Percentiles rank a stretch among this genome's conserved stretches.
Evolutionary conservation across 2,113 vertebrate species (phyloP).

Genomic region (Nematolebias whitei): DNA sequence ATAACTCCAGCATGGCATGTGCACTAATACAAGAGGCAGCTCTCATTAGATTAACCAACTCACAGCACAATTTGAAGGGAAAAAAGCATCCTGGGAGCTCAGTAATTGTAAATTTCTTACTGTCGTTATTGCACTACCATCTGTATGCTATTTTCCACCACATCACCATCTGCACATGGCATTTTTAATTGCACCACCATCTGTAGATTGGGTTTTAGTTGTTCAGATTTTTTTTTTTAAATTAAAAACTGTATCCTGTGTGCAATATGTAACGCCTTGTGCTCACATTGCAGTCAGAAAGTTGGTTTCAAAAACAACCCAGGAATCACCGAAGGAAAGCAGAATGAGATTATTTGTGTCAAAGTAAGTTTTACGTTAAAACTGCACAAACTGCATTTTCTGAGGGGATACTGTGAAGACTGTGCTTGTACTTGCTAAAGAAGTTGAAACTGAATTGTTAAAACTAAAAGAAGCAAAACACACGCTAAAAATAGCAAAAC

Average conservation of each 20-base stretch:
- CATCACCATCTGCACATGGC: slow-evolving; percentile 1
- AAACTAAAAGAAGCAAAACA: no score
- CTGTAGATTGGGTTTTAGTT: not conserved
- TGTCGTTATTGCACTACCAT: slow-evolving; percentile 1
- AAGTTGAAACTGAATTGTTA: no score
- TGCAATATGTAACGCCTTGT: not conserved
- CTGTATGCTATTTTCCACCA: not conserved
- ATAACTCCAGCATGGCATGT: not conserved
- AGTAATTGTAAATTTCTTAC: not conserved
- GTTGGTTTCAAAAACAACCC: not conserved
- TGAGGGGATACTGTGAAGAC: no score
- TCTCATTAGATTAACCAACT: not conserved
- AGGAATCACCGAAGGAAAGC: not conserved
- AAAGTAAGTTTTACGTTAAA: not conserved
- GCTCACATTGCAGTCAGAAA: not conserved
- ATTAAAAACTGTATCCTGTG: not conserved
- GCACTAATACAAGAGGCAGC: not conserved
- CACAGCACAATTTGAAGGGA: not conserved
- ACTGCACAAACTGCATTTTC: no score
- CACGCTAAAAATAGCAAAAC: no score
- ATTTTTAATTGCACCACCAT: not conserved
- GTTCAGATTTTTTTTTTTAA: not conserved
- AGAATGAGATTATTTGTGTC: not conserved
- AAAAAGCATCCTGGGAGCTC: not conserved
- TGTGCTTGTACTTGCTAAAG: no score